Percentiles rank a stretch among this genome's conserved stretches.
Conservation (phyloP, 2,797 vertebrate species). For the Hafferia zeledoni region DNA sequence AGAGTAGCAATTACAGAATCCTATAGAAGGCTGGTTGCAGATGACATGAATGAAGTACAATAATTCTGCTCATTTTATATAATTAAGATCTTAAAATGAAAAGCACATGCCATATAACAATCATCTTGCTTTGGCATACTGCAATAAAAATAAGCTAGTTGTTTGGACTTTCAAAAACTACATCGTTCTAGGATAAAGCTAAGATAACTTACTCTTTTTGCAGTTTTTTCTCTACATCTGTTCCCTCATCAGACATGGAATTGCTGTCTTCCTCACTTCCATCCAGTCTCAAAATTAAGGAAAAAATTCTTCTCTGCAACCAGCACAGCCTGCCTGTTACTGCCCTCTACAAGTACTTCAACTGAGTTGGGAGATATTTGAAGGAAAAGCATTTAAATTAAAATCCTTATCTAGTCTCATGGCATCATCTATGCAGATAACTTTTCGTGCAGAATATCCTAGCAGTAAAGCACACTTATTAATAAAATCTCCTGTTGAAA, state of each 20-base stretch:
- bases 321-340: not conserved
- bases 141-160: not conserved
- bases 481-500: not conserved
- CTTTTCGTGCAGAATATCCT: not conserved
- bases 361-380: not conserved
- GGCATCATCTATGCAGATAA: not conserved
- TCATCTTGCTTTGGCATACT: not conserved
- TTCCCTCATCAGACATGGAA: slow-evolving; percentile 23
- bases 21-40: not conserved
- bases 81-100: not conserved
- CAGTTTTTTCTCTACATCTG: slow-evolving; percentile 10
- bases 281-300: slow-evolving; percentile 15
- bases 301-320: slow-evolving; percentile 10
- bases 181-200: not conserved
- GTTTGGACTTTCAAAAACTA: not conserved
- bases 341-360: not conserved
- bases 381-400: not conserved
- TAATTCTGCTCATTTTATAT: not conserved
- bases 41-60: not conserved
- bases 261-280: not conserved
- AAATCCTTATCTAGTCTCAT: not conserved
- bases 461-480: not conserved
- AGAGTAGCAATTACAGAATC: not conserved
- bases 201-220: not conserved
- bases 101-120: not conserved